Evolutionary conservation across 2,113 vertebrate genomes (phyloP).

Genomic region (Speoplatyrhinus poulsoni): DNA sequence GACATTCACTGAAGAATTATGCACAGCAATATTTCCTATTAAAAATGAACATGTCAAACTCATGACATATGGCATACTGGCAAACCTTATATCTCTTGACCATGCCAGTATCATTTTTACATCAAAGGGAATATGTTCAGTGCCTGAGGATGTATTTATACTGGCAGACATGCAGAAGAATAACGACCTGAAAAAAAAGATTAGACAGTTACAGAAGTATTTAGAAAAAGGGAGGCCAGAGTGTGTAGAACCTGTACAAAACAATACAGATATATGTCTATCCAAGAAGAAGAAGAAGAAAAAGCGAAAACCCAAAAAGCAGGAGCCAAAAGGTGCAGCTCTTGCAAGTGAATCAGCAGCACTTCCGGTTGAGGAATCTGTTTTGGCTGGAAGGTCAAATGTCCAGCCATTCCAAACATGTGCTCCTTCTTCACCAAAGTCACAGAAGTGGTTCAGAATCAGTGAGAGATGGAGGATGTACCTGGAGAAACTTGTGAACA

Average conservation of each 20-base stretch:
- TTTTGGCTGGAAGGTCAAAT: background rate
- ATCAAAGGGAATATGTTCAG: conserved; percentile 35
- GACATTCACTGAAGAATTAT: conserved; percentile 27
- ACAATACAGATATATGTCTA: background rate
- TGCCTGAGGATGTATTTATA: conserved; percentile 51
- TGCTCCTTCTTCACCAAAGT: rapidly evolving
- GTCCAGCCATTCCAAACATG: background rate
- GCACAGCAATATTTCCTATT: conserved; percentile 40
- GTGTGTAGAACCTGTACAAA: too few species aligned
- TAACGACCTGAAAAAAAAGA: conserved; percentile 48
- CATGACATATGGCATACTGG: conserved; percentile 38
- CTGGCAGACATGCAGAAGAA: conserved; percentile 36
- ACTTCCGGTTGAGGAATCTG: conserved; percentile 2
- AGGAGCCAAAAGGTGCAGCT: background rate
- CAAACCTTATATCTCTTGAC: conserved; percentile 32
- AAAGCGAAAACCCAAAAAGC: conserved; percentile 22
- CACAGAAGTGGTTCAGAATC: background rate
- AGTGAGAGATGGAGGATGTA: conserved; percentile 42
- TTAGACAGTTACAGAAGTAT: conserved; percentile 26
- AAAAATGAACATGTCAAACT: rapidly evolving
- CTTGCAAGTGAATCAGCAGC: background rate
- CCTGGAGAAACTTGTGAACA: conserved; percentile 5
- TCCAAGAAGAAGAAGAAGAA: conserved; percentile 51
- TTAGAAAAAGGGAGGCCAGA: background rate
- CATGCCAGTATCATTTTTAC: conserved; percentile 8